phyloP scores from a whole-genome alignment of 1,140 invertebrate genomes.

The Drosophila arawakana region DNA sequence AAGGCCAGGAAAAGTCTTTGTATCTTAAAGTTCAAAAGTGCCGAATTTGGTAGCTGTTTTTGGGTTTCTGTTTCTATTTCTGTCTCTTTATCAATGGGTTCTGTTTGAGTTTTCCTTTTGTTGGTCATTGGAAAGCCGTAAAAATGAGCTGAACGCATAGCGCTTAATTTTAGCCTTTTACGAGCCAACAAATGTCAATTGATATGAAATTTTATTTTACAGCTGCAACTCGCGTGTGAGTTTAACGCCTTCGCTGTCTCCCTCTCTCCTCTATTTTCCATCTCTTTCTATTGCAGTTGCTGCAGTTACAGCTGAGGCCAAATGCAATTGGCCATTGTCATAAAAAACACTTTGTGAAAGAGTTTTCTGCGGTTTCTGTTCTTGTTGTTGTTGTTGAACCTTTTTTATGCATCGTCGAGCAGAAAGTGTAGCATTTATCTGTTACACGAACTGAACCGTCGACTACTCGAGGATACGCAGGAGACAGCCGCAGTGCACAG shows the following conservation, averaged over 20 bases:
- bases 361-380: conserved; percentile 63
- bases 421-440: conserved; percentile 82
- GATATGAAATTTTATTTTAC: conserved; percentile 79
- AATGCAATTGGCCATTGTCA: conserved; percentile 79
- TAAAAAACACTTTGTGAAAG: conserved; percentile 83
- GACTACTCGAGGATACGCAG: conserved; percentile 41
- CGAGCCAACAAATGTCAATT: conserved; percentile 77
- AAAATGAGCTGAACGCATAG: conserved; percentile 49
- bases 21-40: conserved; percentile 36
- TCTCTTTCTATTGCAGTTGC: conserved; percentile 29
- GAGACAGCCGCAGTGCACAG: conserved; percentile 46
- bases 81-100: conserved; percentile 45
- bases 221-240: conserved; percentile 71
- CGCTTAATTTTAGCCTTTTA: conserved; percentile 73
- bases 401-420: conserved; percentile 82
- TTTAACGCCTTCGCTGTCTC: conserved; percentile 27
- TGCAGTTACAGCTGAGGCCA: conserved; percentile 50
- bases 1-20: not conserved
- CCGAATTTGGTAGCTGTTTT: conserved; percentile 35
- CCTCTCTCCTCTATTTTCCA: not conserved
- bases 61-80: not conserved
- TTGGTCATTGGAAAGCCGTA: conserved; percentile 68
- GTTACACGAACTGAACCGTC: conserved; percentile 50
- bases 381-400: conserved; percentile 54
- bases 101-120: not conserved